These are phyloP conservation scores for Phylloscopus trochilus DNA, from an alignment of 2,113 vertebrate genomes.

Conservation along the genomic window DNA sequence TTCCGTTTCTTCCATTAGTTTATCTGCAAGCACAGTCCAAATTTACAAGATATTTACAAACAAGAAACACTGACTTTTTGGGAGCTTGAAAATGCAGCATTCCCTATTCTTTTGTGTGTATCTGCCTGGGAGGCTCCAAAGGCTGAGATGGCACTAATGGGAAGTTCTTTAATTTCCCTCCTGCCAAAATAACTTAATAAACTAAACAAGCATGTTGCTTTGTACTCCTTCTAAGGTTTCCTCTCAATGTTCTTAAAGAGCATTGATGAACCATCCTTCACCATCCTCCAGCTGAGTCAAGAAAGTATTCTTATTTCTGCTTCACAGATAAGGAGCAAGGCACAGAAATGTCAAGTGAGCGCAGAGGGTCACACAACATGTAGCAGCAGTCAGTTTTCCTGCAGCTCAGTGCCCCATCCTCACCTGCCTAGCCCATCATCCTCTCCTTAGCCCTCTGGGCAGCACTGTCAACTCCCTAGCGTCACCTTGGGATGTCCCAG, in stretches of 20 bases:
- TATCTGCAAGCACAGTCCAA: slow-evolving; percentile 78
- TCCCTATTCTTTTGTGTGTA: background rate
- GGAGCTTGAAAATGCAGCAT: no score
- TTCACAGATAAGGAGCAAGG: background rate
- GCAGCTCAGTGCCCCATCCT: background rate
- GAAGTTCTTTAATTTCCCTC: background rate
- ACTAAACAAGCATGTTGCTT: background rate
- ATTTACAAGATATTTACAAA: background rate
- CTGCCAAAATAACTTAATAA: slow-evolving; percentile 1
- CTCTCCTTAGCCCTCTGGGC: background rate
- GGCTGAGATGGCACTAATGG: background rate
- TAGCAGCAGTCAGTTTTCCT: background rate
- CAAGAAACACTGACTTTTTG: background rate
- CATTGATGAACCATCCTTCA: background rate
- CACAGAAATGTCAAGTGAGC: background rate
- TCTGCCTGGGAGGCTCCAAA: background rate
- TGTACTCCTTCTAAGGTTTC: background rate
- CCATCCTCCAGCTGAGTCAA: background rate
- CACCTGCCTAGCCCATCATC: background rate
- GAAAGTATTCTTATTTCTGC: background rate
- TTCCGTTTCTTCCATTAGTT: slow-evolving; percentile 96
- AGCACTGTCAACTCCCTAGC: background rate
- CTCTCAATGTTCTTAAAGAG: background rate
- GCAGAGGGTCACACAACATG: background rate
- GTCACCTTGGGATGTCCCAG: background rate